Evolutionary conservation across 2,888 invertebrate species (phyloP), one percentile per base, ranked within the genome.

Genomic region (Brachyptera putata): DNA sequence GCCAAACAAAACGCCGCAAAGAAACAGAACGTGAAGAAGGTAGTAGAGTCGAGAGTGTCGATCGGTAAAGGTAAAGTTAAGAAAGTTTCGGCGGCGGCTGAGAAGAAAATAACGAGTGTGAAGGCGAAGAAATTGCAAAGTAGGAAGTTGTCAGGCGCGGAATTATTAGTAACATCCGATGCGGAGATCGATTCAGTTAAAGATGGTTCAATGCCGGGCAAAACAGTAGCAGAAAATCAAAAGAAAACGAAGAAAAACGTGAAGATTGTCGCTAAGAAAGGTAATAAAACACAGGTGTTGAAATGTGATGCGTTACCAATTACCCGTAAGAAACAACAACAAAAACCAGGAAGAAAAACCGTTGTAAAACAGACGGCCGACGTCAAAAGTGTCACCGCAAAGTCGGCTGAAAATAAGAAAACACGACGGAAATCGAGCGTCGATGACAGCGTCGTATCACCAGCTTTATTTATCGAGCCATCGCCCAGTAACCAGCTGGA

Each of bases 371-470:
- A 50, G 14, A 14, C 3, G 36, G 21, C 21, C 53, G 37, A 36
- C 13, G 18, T 5, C 11, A 36, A 53, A n/a, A 16, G 34, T 14
- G 34, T 18, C 21, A 3, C 30, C 11, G 1, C 53, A 24, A 4
- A 18, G 22, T 14, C 53, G 34, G 21, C 5, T 16, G 36, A 13
- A 11, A 39, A 39, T 21, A 53, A 53, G 53, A 53, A 53, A 21
- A 36, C 36, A 5, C 53, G 53, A 2, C 53, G 37, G 36, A 53
- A 50, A 30, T 14, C 50, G 50, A 21, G 50, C 50, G 50, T 14
- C 50, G 5, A n/a, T 11, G 30, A 14, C 50, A 16, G n/a, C 16
- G 34, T 14, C 26, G 5, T 4, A n/a, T n/a, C n/a, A n/a, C n/a
- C n/a, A n/a, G n/a, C n/a, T n/a, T n/a, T n/a, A n/a, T n/a, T 37